Evolutionary conservation across 1,140 invertebrate species (phyloP), one percentile per base, ranked within the genome.

Genomic region (Saccostrea cuccullata): DNA sequence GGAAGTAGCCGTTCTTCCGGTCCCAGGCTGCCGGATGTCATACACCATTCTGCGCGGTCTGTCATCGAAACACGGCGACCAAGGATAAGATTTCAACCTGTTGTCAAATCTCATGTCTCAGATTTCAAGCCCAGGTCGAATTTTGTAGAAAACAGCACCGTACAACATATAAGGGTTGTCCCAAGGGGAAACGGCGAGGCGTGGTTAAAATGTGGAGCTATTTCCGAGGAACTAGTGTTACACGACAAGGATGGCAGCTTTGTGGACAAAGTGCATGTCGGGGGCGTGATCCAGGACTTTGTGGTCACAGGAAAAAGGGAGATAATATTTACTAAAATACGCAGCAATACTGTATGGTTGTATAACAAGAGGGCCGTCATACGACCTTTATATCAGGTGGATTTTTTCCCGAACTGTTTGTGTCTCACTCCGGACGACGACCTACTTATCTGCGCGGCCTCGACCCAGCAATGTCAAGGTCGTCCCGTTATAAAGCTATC

Each of bases 131-230:
- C 47, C 11, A 36, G 17, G 30, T 15, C 58, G 17, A 15, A 17
- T 12, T 12, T 85, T 8, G 84, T 26, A 12, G 84, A 85, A 36
- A 85, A 85, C 26, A 85, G 55, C 26, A 85, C 84, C 4, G 56
- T 85, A 20, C 84, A 85, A 85, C 84, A 85, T 30, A 85, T 85
- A 23, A 58, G 55, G n/a, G 20, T 85, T 36, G 26, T 60, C 12
- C 55, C 55, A 8, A 30, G 84, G 30, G 58, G 58, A 56, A 64
- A 58, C 36, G 84, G 84, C 30, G 58, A 85, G n/a, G 84, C 84
- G 2, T 85, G 84, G 84, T 11, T 85, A 36, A 85, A 85, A 85
- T 85, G 84, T 30, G 84, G 84, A 17, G 58, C 58, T 17, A 85
- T 85, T 15, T 85, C 84, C 9, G 84, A 85, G 17, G 84, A 85